A percentile compares a stretch with the other conserved stretches of the same genome.
These are phyloP conservation scores for Lynx canadensis DNA, from an alignment of 2,113 vertebrate genomes.

Conservation along the genomic window DNA sequence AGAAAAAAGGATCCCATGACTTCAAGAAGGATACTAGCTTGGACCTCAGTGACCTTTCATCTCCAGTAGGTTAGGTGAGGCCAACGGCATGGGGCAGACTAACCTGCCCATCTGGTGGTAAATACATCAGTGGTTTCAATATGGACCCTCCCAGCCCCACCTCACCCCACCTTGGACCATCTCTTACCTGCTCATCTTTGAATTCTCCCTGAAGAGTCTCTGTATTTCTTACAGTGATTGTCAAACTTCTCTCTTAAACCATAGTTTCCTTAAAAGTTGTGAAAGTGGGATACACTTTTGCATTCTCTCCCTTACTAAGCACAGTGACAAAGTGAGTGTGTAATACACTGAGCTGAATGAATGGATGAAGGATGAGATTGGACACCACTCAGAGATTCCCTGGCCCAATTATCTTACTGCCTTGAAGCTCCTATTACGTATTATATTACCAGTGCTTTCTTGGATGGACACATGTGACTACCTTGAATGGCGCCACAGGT, in stretches of 20 bases:
- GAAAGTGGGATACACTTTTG: background rate
- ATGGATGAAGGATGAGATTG: background rate
- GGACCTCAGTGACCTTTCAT: background rate
- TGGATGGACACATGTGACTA: background rate
- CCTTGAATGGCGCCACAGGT: too few species aligned
- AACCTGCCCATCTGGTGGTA: background rate
- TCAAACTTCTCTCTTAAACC: background rate
- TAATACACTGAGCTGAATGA: background rate
- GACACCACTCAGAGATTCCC: background rate
- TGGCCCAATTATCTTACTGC: background rate
- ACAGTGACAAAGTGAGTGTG: background rate
- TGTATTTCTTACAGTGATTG: background rate
- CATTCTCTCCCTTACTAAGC: background rate
- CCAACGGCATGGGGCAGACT: background rate
- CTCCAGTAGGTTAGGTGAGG: background rate
- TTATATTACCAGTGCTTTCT: background rate
- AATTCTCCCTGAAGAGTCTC: background rate
- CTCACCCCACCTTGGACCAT: background rate
- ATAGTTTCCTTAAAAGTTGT: background rate
- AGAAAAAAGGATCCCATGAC: background rate
- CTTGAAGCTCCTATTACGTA: background rate
- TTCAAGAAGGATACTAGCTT: background rate
- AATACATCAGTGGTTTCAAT: background rate
- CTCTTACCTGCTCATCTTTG: background rate
- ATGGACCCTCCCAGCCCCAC: background rate